Base-by-base conservation (phyloP, 35 echinoderm and acorn worm species). In the Diadema setosum region DNA sequence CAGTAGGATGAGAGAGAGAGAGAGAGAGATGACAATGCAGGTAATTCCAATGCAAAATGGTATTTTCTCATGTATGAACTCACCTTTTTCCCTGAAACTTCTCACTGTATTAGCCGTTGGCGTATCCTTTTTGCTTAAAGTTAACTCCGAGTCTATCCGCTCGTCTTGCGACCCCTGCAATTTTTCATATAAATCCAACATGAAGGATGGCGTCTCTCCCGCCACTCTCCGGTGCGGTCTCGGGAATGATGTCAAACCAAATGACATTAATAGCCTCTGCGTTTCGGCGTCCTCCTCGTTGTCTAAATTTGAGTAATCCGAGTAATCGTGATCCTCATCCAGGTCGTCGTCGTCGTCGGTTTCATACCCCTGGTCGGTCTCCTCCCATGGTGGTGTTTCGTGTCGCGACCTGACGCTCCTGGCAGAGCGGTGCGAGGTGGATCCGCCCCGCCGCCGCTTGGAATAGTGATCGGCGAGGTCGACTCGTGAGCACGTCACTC, bases 131-230 rank as follows among this genome's bases (percentile, higher is more conserved):
- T 20, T 36, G 40, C 37, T 15, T 5, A 33, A 12, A 55, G 18
- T 78, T 25, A 42, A 78, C 39, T 78, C 73, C 73, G 29, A 5
- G 34, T 33, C 39, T 33, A 21, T 78, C 37, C 44, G 39, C 39
- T 78, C 11, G 37, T 78, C 44, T 44, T 78, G 73, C 40, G 73
- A 42, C 24, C 73, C 35, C 44, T 78, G 35, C 44, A 78, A 78
- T 21, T 78, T 78, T 78, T 78, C 73, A 78, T 78, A 78, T 18
- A 78, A 32, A 39, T 78, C 73, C 14, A 78, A 42, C 73, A 78
- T 78, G 25, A 78, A 78, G 12, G 73, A 39, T 8, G 73, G 73
- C 23, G 73, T 18, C 23, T 78, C 37, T 44, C 44, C 44, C 35
- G 44, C 73, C 1, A 41, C 73, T 9, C 44, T 78, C 9, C 37